phyloP scores from a whole-genome alignment of 2,797 vertebrate species.

The Meda fulgida region DNA sequence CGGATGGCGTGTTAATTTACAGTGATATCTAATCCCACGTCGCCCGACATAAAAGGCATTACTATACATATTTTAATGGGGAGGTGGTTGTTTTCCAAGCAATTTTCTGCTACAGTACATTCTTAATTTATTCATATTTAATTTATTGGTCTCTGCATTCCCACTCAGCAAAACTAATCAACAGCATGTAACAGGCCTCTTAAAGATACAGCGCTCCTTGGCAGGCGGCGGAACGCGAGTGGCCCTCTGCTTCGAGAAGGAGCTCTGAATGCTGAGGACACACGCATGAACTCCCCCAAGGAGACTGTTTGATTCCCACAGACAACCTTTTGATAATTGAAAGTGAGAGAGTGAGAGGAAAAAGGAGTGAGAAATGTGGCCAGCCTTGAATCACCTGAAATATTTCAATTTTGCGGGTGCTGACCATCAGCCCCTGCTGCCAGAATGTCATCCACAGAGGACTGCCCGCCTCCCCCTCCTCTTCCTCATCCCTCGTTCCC shows the following conservation, averaged over 20 bases:
- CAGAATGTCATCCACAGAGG: conserved; percentile 67
- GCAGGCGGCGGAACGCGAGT: conserved; percentile 52
- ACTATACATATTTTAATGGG: conserved; percentile 89
- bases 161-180: conserved; percentile 84
- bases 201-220: conserved; percentile 77
- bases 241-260: conserved; percentile 37
- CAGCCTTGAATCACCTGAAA: conserved; percentile 76
- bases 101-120: conserved; percentile 89
- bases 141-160: conserved; percentile 86
- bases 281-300: conserved; percentile 67
- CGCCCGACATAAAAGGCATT: conserved; percentile 84
- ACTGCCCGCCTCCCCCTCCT: conserved; percentile 57
- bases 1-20: conserved; percentile 88
- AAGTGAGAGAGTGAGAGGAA: conserved; percentile 40
- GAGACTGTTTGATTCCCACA: conserved; percentile 70
- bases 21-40: conserved; percentile 88
- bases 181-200: conserved; percentile 80
- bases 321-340: conserved; percentile 76
- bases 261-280: conserved; percentile 29
- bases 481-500: conserved; percentile 54
- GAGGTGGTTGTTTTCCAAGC: conserved; percentile 87
- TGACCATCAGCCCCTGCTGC: conserved; percentile 68
- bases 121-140: conserved; percentile 88
- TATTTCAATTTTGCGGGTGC: conserved; percentile 73
- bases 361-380: conserved; percentile 71